A percentile compares a stretch with the other conserved stretches of the same genome.
phyloP scores from a whole-genome alignment of 2,797 vertebrate species.

The Danio choprae region DNA sequence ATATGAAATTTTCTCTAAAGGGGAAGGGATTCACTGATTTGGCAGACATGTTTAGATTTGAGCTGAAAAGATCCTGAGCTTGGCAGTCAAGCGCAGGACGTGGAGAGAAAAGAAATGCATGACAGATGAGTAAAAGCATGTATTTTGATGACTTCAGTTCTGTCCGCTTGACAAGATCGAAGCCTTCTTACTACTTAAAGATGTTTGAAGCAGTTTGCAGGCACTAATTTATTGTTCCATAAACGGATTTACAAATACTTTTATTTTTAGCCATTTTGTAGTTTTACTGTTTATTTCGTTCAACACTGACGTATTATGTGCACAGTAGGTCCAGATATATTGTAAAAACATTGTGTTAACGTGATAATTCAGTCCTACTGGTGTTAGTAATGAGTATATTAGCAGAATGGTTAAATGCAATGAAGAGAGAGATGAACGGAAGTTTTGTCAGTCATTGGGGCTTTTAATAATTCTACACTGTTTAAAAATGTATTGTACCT shows the following conservation, averaged over 20 bases:
- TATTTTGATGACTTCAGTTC: slow-evolving; percentile 5
- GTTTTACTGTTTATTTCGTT: neutral
- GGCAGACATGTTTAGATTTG: neutral
- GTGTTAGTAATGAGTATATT: neutral
- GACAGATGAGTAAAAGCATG: slow-evolving; percentile 8
- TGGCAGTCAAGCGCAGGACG: neutral
- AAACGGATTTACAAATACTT: neutral
- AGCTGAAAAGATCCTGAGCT: neutral
- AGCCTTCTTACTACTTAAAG: slow-evolving; percentile 1
- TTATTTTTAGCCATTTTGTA: neutral
- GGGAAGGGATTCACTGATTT: neutral
- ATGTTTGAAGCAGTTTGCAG: slow-evolving; percentile 15
- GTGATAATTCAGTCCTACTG: neutral
- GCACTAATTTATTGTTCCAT: neutral
- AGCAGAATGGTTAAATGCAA: neutral
- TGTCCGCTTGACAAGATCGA: slow-evolving; percentile 1
- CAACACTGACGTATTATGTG: neutral
- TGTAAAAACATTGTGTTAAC: neutral
- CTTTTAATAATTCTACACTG: slow-evolving; percentile 42
- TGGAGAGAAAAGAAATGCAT: neutral
- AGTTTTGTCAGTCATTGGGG: slow-evolving; percentile 19
- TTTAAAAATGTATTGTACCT: slow-evolving; percentile 54
- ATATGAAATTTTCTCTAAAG: neutral
- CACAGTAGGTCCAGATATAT: neutral
- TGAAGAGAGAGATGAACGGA: neutral